Evolutionary conservation across 2,797 vertebrate genomes (phyloP).

Genomic region (Spondyliosoma cantharus): DNA sequence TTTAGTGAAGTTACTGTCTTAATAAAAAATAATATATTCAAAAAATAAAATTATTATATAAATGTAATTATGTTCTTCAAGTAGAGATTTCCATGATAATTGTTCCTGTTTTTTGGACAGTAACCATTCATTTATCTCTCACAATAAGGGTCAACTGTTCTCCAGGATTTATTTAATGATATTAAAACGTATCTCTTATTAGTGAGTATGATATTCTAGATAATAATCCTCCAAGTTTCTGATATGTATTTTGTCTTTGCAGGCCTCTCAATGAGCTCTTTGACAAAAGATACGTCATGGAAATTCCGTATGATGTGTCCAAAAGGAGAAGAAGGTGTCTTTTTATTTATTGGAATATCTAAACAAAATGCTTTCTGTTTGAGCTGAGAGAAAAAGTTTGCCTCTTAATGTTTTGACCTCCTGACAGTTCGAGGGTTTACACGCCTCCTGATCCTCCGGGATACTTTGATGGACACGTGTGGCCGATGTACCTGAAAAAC

Average conservation of each 20-base stretch:
- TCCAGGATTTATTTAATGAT: not conserved
- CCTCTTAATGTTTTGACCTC: not conserved
- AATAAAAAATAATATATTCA: too few relatives aligned
- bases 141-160: not conserved
- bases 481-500: slow-evolving; percentile 95
- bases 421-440: slow-evolving; percentile 88
- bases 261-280: slow-evolving; percentile 90
- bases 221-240: not conserved
- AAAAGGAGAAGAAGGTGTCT: slow-evolving; percentile 87
- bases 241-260: slow-evolving; percentile 37
- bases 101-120: not conserved
- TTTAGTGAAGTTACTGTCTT: not conserved
- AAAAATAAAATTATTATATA: too few relatives aligned
- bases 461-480: slow-evolving; percentile 93
- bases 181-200: not conserved
- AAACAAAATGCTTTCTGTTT: not conserved
- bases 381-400: too few relatives aligned
- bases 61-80: not conserved
- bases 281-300: slow-evolving; percentile 91
- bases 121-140: not conserved
- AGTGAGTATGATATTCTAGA: not conserved
- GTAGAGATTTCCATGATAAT: not conserved
- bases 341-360: not conserved
- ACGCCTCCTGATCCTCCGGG: slow-evolving; percentile 90
- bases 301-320: slow-evolving; percentile 92